Conservation (phyloP, 2,888 invertebrate genomes). For the Hyalella azteca region DNA sequence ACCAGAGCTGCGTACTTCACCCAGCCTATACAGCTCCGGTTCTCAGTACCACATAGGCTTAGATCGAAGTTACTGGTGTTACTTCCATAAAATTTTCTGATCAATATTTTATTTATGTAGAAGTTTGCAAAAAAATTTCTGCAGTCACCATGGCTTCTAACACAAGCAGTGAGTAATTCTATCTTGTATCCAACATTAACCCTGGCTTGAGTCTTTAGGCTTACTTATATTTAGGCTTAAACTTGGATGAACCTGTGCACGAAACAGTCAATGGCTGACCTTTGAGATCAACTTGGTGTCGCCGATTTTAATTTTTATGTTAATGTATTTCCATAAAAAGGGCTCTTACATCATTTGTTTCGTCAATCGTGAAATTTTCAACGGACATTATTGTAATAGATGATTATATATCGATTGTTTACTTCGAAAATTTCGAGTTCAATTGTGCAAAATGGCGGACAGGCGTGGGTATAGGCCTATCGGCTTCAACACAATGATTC, state of each 20-base stretch:
- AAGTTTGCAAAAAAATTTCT: background rate
- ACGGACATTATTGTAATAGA: no score
- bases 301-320: background rate
- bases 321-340: background rate
- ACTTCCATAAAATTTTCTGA: background rate
- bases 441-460: conserved; percentile 27
- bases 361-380: no score
- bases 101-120: background rate
- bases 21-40: background rate
- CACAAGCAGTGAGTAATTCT: conserved; percentile 2
- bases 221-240: conserved; percentile 24
- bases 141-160: background rate
- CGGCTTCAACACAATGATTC: background rate
- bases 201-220: background rate
- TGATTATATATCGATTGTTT: no score
- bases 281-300: background rate
- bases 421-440: background rate
- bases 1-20: background rate
- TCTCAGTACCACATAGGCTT: conserved; percentile 16
- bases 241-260: conserved; percentile 1
- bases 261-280: conserved; percentile 2
- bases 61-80: background rate
- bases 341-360: background rate
- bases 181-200: background rate
- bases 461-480: conserved; percentile 12